Percentiles rank a stretch among this genome's conserved stretches.
Evolutionary conservation across 2,797 vertebrate species (phyloP).

Genomic region (Nyctibius grandis): DNA sequence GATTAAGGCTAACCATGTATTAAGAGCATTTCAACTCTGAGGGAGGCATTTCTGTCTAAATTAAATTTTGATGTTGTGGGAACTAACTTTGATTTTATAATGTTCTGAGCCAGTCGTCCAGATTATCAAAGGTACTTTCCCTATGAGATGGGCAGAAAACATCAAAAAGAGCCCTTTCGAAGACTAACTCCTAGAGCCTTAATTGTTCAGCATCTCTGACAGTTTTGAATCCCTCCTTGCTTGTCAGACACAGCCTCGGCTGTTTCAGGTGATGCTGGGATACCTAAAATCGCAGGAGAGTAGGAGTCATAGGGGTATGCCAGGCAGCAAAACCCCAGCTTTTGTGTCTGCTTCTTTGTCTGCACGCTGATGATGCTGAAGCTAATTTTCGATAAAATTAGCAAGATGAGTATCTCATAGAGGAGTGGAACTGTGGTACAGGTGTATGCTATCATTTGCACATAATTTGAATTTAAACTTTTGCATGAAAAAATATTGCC

Average conservation of each 20-base stretch:
- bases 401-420: background rate
- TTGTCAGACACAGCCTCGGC: background rate
- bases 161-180: slow-evolving; percentile 27
- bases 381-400: background rate
- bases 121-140: slow-evolving; percentile 45
- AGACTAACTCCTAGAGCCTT: background rate
- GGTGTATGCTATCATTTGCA: background rate
- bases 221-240: background rate
- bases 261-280: background rate
- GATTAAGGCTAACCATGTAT: slow-evolving; percentile 43
- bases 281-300: accelerated
- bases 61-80: slow-evolving; percentile 54
- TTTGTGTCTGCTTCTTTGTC: background rate
- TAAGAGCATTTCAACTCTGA: slow-evolving; percentile 40
- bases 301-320: background rate
- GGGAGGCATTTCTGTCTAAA: slow-evolving; percentile 46
- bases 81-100: slow-evolving; percentile 47
- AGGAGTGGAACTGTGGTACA: background rate
- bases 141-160: background rate
- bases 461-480: background rate
- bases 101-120: slow-evolving; percentile 9
- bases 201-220: slow-evolving; percentile 18
- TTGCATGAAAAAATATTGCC: background rate
- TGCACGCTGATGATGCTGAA: background rate
- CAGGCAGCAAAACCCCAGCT: background rate